These are phyloP conservation scores for Hormaphis cornu DNA, from an alignment of 1,140 invertebrate genomes.

Conservation along the genomic window DNA sequence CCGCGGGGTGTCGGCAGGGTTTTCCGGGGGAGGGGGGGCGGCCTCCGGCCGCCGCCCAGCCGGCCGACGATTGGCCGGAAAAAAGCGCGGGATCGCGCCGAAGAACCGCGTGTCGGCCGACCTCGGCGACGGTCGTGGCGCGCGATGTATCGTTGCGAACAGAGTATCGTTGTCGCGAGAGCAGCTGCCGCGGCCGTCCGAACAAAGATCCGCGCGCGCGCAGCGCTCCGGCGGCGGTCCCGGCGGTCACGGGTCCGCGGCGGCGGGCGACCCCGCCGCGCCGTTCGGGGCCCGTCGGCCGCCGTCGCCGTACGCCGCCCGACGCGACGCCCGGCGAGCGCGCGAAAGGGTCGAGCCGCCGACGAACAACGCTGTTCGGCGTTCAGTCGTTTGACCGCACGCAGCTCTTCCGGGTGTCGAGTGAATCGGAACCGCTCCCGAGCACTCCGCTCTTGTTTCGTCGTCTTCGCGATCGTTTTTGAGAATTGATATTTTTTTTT, in stretches of 20 bases:
- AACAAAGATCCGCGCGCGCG: neutral
- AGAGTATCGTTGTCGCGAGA: neutral
- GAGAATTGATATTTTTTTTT: neutral
- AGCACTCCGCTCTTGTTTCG: neutral
- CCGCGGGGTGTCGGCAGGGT: neutral
- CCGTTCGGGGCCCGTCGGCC: neutral
- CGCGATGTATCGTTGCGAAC: neutral
- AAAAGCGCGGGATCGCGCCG: slow-evolving; percentile 26
- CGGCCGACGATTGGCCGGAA: slow-evolving; percentile 16
- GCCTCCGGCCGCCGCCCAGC: slow-evolving; percentile 11
- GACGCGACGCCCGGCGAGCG: neutral
- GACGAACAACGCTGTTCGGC: neutral
- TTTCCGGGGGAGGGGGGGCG: slow-evolving; percentile 16
- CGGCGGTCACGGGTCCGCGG: neutral
- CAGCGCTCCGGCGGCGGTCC: neutral
- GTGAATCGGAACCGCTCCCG: slow-evolving; percentile 24
- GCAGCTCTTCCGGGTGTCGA: slow-evolving; percentile 17
- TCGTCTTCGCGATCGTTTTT: neutral
- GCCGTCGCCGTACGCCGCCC: neutral
- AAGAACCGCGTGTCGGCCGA: slow-evolving; percentile 1
- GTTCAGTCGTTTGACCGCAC: slow-evolving; percentile 27
- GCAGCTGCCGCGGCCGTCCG: neutral
- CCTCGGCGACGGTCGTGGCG: neutral
- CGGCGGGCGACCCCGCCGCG: neutral
- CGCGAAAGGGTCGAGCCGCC: neutral